Conservation (phyloP, 2,888 invertebrate species). For the Caenorhabditis imperialis region DNA sequence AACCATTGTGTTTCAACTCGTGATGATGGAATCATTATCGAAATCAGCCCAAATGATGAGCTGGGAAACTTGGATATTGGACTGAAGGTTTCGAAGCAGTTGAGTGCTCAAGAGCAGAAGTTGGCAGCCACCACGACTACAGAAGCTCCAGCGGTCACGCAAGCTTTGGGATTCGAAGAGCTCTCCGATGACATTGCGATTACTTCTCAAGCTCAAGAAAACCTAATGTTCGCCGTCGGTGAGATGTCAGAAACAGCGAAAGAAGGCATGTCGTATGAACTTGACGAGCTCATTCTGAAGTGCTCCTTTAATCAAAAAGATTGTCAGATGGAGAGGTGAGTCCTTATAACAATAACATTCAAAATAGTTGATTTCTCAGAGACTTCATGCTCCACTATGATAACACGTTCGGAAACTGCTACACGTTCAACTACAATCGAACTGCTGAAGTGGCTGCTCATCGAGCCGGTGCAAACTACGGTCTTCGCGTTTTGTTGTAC, state of each 20-base stretch:
- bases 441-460: slow-evolving; percentile 72
- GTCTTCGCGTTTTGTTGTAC: slow-evolving; percentile 76
- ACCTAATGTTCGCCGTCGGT: slow-evolving; percentile 77
- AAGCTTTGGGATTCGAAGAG: slow-evolving; percentile 75
- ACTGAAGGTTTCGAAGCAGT: slow-evolving; percentile 35
- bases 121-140: slow-evolving; percentile 75
- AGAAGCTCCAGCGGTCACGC: slow-evolving; percentile 70
- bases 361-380: slow-evolving; percentile 39
- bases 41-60: slow-evolving; percentile 74
- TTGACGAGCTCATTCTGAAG: slow-evolving; percentile 76
- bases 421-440: slow-evolving; percentile 76
- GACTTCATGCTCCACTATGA: slow-evolving; percentile 77
- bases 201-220: slow-evolving; percentile 75
- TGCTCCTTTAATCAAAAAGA: slow-evolving; percentile 78
- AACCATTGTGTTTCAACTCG: slow-evolving; percentile 76
- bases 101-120: slow-evolving; percentile 27
- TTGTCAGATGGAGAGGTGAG: slow-evolving; percentile 74
- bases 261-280: slow-evolving; percentile 70
- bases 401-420: slow-evolving; percentile 77
- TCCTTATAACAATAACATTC: neutral
- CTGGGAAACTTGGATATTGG: slow-evolving; percentile 63
- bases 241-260: slow-evolving; percentile 69
- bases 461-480: slow-evolving; percentile 77
- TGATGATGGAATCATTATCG: slow-evolving; percentile 75
- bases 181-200: slow-evolving; percentile 77